These are phyloP conservation scores for Spisula subtruncata DNA, from an alignment of 2,888 invertebrate genomes.

Conservation along the genomic window DNA sequence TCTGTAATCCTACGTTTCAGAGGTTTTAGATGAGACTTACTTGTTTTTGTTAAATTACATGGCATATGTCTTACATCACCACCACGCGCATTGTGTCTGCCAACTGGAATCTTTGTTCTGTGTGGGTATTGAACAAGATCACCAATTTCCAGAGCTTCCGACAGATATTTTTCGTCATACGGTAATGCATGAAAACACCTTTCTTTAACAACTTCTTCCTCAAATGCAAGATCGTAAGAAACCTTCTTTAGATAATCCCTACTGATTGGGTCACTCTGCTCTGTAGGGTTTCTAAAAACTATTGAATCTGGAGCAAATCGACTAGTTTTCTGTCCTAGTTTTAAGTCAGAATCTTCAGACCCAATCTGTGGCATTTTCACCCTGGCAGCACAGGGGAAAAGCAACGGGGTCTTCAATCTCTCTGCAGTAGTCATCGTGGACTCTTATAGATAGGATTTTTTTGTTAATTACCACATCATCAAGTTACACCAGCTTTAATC, in stretches of 20 bases:
- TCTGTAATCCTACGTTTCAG: constrained; percentile 80
- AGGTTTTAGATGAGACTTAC: constrained; percentile 80
- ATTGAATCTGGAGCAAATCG: constrained; percentile 71
- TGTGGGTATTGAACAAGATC: constrained; percentile 76
- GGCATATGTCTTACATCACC: constrained; percentile 82
- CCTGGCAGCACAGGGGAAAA: constrained; percentile 84
- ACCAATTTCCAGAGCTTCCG: constrained; percentile 82
- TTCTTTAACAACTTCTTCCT: constrained; percentile 86
- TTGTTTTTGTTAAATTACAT: constrained; percentile 80
- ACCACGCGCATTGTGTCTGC: constrained; percentile 81
- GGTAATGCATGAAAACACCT: constrained; percentile 85
- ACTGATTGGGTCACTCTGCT: constrained; percentile 73
- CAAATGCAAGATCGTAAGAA: constrained; percentile 84
- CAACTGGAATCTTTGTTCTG: constrained; percentile 73
- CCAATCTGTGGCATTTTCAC: constrained; percentile 84
- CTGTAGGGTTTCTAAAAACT: constrained; percentile 65
- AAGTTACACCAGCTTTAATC: not conserved
- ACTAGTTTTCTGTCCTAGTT: constrained; percentile 61
- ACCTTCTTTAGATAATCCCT: constrained; percentile 82
- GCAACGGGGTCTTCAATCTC: constrained; percentile 73
- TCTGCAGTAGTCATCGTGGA: constrained; percentile 54
- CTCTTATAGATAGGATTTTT: not conserved
- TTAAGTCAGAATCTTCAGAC: constrained; percentile 78
- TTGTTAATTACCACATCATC: not conserved
- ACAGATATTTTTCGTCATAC: constrained; percentile 85